Conservation (phyloP, 2,888 invertebrate genomes). For the Tribolium freemani region DNA sequence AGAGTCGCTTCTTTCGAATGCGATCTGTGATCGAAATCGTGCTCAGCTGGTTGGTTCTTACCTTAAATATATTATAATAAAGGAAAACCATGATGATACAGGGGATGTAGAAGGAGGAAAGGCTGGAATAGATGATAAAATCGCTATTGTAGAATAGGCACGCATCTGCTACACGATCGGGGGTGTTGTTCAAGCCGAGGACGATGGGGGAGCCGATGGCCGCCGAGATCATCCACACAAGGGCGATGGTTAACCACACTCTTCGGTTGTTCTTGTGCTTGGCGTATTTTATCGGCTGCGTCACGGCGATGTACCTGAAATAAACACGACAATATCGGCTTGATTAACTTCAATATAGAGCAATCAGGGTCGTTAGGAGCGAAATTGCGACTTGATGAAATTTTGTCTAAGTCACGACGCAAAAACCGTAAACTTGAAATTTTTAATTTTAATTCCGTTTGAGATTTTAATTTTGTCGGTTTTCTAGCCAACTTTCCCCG, state of each 20-base stretch:
- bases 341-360: neutral
- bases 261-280: slow-evolving; percentile 97
- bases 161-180: slow-evolving; percentile 84
- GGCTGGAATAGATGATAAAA: slow-evolving; percentile 97
- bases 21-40: neutral
- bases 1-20: slow-evolving; percentile 4
- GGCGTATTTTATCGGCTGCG: slow-evolving; percentile 98
- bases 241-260: slow-evolving; percentile 93
- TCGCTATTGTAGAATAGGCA: slow-evolving; percentile 98
- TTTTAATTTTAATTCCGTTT: no score
- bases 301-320: slow-evolving; percentile 97
- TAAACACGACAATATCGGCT: neutral
- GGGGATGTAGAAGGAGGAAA: slow-evolving; percentile 99
- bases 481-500: neutral
- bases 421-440: no score
- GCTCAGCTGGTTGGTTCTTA: slow-evolving; percentile 67
- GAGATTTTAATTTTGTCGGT: no score
- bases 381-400: no score
- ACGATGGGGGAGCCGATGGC: slow-evolving; percentile 98
- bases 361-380: no score
- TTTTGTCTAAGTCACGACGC: no score
- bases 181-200: slow-evolving; percentile 94
- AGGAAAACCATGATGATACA: slow-evolving; percentile 98
- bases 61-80: slow-evolving; percentile 98
- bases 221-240: slow-evolving; percentile 96